Base-by-base conservation (phyloP, 1,140 invertebrate genomes). In the Caenorhabditis remanei region DNA sequence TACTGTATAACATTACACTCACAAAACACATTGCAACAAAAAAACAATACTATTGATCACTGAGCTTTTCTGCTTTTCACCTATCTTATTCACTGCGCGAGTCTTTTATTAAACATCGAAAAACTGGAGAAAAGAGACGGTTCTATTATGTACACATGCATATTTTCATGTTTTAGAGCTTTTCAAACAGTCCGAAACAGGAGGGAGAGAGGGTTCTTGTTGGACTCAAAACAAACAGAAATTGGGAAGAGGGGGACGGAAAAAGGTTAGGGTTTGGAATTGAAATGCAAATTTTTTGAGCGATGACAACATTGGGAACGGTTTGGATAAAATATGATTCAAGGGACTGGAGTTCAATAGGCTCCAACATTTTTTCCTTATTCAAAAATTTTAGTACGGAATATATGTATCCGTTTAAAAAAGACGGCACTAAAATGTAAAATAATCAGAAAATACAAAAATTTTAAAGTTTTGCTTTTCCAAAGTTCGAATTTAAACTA, bases 141-240 rank as follows among this genome's bases (percentile, higher is more conserved):
- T 48, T n/a, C 32, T 14, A 21, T n/a, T 79, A 79, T 79, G 71
- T 79, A 79, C 71, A 79, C 46, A 79, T 79, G 71, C 43, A 79
- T 79, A 79, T 79, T 79, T 79, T 79, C 71, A 79, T 79, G 71
- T 79, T 79, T 79, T 50, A 21, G 14, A 79, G 71, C 71, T 79
- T 79, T 79, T 79, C 71, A 79, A 79, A 79, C 43, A 79, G 71
- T 79, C 71, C 43, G 41, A 71, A 71, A 71, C 24, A 21, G 16
- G 56, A 9, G 24, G 61, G 61, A 63, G 21, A 40, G 43, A 46
- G 14, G 11, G 16, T 0, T 43, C n/a, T 4, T 71, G 43, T 40
- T 53, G 13, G 21, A 50, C 46, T 79, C 71, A 79, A 79, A 24
- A 50, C 46, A 79, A 79, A 79, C n/a, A 79, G 61, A 21, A 8